phyloP scores from a whole-genome alignment of 2,113 vertebrate species.

The Odobenus rosmarus region DNA sequence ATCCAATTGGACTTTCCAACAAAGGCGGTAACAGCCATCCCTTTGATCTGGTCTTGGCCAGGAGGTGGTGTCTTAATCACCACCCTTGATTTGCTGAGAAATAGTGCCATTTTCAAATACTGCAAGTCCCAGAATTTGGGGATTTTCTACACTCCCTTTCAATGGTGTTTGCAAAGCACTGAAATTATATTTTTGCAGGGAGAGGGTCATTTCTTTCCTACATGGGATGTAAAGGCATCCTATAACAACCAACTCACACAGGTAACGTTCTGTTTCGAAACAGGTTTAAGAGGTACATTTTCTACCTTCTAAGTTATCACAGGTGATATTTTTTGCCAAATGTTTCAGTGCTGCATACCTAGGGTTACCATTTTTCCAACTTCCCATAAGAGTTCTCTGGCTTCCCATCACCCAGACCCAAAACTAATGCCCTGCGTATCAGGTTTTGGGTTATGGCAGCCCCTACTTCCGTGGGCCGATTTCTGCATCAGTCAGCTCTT shows the following conservation, averaged over 20 bases:
- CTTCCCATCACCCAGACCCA: neutral
- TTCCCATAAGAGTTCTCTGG: neutral
- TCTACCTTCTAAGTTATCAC: neutral
- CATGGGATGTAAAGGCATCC: neutral
- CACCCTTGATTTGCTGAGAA: neutral
- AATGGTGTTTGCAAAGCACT: neutral
- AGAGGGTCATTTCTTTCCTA: neutral
- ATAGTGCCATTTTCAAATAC: neutral
- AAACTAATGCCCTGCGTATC: neutral
- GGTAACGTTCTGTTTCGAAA: neutral
- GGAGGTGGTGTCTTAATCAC: neutral
- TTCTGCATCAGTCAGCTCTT: neutral
- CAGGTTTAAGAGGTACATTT: neutral
- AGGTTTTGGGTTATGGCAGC: neutral
- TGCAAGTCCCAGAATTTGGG: neutral
- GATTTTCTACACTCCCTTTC: neutral
- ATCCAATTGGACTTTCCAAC: neutral
- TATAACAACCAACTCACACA: neutral
- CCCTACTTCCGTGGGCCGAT: neutral
- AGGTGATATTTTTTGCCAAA: neutral
- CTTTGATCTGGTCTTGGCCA: neutral
- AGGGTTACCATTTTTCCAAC: neutral
- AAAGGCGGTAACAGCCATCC: fast-evolving
- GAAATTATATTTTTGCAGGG: neutral
- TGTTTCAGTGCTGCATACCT: neutral